Evolutionary conservation across 2,113 vertebrate genomes (phyloP), one percentile per base, ranked within the genome.

Genomic region (Argyrosomus japonicus): DNA sequence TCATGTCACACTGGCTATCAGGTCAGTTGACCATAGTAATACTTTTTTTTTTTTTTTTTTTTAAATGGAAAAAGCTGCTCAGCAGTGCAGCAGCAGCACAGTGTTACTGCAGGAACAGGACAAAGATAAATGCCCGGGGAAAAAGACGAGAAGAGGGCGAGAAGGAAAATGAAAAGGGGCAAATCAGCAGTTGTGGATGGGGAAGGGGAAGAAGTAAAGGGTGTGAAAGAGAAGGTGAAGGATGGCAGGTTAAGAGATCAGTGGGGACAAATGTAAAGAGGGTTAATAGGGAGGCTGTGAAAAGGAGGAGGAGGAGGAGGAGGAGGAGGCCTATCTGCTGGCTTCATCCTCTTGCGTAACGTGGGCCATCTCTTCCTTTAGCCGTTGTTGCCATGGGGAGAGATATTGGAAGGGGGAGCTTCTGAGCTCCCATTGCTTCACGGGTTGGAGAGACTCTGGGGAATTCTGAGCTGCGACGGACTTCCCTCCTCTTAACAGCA

Each of bases 371-470:
- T 94, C 93, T 90, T 91, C 94, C 96, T 94, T 94, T 89, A 92
- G 95, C 95, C 86, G 92, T 92, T 93, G 97, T 98, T 98, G 97
- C 97, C 95, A 98, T 97, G 97, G 97, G 96, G 96, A 95, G 94
- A 95, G 89, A 73, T 93, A 89, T 93, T 93, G 94, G 95, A 60
- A 17, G 43, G 60, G 29, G 94, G 92, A 75, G 92, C 91, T 57
- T 80, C 91, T 85, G 92, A 88, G 93, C 94, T 88, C 82, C 70
- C 74, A 87, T 74, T 91, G 82, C 88, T 89, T 88, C 83, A 18
- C 3, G 47, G 68, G 79, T 29, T 79, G 65, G 88, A 90, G 94
- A 67, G 67, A 86, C 87, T 92, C 61, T 82, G 74, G 92, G 89
- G 90, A 91, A 91, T 94, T 92, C 91, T 94, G 87, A 86, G 86